Percentiles rank a stretch among this genome's conserved stretches.
Evolutionary conservation across 1,140 invertebrate genomes (phyloP).

Genomic region (Coelopa frigida): DNA sequence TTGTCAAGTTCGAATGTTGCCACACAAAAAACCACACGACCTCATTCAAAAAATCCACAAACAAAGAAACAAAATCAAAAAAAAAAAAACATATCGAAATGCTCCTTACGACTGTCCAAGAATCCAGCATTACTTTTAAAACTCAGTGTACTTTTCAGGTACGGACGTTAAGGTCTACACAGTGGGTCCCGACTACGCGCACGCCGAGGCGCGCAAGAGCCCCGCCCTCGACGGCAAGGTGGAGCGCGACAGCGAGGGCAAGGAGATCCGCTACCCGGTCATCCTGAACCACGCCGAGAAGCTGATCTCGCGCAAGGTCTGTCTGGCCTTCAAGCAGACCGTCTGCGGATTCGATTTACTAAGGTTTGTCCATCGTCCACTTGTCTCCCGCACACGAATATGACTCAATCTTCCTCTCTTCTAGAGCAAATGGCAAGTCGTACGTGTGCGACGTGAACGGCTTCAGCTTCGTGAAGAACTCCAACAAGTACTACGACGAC

Average conservation of each 20-base stretch:
- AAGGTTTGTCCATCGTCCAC: slow-evolving; percentile 49
- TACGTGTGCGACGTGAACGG: slow-evolving; percentile 99
- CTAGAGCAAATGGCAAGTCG: slow-evolving; percentile 92
- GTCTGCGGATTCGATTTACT: slow-evolving; percentile 99
- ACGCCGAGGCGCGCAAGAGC: slow-evolving; percentile 97
- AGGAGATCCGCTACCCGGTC: slow-evolving; percentile 97
- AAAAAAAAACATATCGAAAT: not conserved
- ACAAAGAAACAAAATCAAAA: not conserved
- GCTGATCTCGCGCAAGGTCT: slow-evolving; percentile 97
- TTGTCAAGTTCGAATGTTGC: too few species aligned
- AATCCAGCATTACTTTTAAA: slow-evolving; percentile 46
- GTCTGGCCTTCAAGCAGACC: slow-evolving; percentile 96
- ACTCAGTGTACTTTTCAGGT: slow-evolving; percentile 47
- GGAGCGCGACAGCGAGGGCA: slow-evolving; percentile 95
- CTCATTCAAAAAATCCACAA: too few species aligned
- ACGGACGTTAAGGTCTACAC: slow-evolving; percentile 58
- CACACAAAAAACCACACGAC: too few species aligned
- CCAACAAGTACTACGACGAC: slow-evolving; percentile 99
- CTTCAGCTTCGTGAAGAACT: slow-evolving; percentile 99
- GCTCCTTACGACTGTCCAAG: slow-evolving; percentile 8
- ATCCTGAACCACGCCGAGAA: slow-evolving; percentile 97
- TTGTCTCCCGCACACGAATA: not conserved
- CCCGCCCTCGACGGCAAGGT: slow-evolving; percentile 98
- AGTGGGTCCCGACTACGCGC: slow-evolving; percentile 94
- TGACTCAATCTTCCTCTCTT: slow-evolving; percentile 14